Conservation (phyloP, 2,888 invertebrate genomes). For the Drosophila phalerata region DNA sequence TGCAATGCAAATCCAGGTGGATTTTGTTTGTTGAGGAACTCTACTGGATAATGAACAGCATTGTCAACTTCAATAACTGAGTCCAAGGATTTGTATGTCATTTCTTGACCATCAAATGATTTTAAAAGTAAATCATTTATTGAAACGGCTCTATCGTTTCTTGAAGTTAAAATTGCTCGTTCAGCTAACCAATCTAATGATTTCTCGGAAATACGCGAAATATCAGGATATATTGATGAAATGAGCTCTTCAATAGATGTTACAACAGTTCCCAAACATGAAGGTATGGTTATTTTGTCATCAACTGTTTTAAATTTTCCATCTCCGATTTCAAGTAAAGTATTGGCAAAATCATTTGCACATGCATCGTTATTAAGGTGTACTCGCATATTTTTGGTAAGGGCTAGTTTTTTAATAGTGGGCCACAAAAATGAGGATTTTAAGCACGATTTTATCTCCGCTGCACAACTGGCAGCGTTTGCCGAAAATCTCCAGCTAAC, state of each 20-base stretch:
- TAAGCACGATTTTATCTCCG: neutral
- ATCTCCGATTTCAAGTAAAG: neutral
- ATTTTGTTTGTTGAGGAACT: neutral
- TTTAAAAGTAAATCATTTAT: neutral
- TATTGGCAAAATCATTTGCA: neutral
- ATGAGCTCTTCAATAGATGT: neutral
- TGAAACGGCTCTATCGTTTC: neutral
- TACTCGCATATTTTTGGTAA: neutral
- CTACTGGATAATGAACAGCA: neutral
- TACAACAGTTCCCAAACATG: neutral
- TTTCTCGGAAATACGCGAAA: neutral
- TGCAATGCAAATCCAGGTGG: constrained; percentile 1
- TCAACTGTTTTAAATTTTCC: no score
- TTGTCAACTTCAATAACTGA: neutral
- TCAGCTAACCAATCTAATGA: neutral
- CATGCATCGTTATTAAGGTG: neutral
- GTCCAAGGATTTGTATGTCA: neutral
- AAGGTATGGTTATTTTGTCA: neutral
- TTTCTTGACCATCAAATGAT: neutral
- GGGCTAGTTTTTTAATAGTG: neutral
- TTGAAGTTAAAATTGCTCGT: neutral
- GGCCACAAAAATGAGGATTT: neutral
- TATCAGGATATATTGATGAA: neutral
- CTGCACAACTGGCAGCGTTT: neutral
- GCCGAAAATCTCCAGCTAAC: neutral